Percentiles rank a stretch among this genome's conserved stretches.
phyloP scores from a whole-genome alignment of 2,113 vertebrate genomes.

The Crotalus helleri region DNA sequence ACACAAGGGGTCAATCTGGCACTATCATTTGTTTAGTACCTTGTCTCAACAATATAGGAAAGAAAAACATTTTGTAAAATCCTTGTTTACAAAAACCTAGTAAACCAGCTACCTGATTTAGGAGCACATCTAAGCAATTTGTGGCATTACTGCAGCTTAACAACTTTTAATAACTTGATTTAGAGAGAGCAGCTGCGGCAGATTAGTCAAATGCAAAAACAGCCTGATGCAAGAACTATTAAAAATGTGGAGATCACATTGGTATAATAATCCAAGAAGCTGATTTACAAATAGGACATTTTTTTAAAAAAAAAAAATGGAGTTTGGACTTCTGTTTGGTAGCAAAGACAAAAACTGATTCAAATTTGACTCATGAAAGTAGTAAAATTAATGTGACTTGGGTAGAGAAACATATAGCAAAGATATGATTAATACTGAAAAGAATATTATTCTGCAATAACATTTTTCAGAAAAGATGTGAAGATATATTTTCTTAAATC shows the following conservation, averaged over 20 bases:
- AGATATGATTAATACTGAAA: neutral
- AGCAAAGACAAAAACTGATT: neutral
- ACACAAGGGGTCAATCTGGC: neutral
- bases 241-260: constrained; percentile 6
- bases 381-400: constrained; percentile 5
- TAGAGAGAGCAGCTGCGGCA: neutral
- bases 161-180: neutral
- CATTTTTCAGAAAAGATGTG: neutral
- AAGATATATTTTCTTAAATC: neutral
- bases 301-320: neutral
- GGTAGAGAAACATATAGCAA: neutral
- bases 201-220: constrained; percentile 1
- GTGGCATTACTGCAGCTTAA: neutral
- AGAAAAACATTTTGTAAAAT: neutral
- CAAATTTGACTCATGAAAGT: neutral
- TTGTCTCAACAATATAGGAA: neutral
- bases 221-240: neutral
- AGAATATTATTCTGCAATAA: neutral
- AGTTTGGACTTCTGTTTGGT: neutral
- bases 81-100: neutral
- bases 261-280: neutral
- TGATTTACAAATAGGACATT: neutral
- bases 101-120: neutral
- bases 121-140: neutral
- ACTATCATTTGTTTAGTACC: neutral